Evolutionary conservation across 2,113 vertebrate species (phyloP), one percentile per base, ranked within the genome.

Genomic region (Cervus canadensis): DNA sequence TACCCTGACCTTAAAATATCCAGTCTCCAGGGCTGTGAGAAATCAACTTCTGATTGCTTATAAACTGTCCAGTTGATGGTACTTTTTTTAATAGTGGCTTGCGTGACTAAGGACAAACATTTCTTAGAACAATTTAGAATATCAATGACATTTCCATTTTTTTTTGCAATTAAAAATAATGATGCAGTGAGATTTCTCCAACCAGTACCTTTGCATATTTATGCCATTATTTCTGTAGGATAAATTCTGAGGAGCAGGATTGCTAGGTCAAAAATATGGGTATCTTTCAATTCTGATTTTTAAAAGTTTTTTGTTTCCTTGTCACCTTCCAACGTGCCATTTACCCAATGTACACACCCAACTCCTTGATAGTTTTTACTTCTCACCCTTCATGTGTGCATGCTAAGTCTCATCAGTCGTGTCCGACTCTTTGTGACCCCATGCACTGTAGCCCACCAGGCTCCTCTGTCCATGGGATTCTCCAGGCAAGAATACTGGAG

Each of bases 281-380:
- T 16, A 8, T 48, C 26, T 79, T 82, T 94, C 17, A 11, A 8
- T 26, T 59, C 17, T 16, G 45, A 43, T 45, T 7, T 15, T 14
- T 85, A n/a, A 26, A 8, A 0, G 45, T 48, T 13, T 56, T 21
- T 50, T 2, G 33, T 71, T 82, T 76, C 30, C 60, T 23, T 28
- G 17, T 28, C 9, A 8, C 33, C 48, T 90, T 78, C n/a, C 33
- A 12, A 5, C 0, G 1, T 48, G 4, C n/a, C 9, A 25, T 17
- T 2, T 10, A 23, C 10, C 54, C n/a, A 2, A 0, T 1, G 1
- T 1, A 26, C 33, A 23, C 26, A 28, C 10, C 57, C 57, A 12
- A 3, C n/a, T 15, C 64, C 30, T 6, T 6, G 85, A 6, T 3
- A 26, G 33, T 10, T 33, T 11, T 33, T 17, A 6, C 10, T 28